Evolutionary conservation across 2,888 invertebrate species (phyloP).

Genomic region (Chromoteleia sp.): DNA sequence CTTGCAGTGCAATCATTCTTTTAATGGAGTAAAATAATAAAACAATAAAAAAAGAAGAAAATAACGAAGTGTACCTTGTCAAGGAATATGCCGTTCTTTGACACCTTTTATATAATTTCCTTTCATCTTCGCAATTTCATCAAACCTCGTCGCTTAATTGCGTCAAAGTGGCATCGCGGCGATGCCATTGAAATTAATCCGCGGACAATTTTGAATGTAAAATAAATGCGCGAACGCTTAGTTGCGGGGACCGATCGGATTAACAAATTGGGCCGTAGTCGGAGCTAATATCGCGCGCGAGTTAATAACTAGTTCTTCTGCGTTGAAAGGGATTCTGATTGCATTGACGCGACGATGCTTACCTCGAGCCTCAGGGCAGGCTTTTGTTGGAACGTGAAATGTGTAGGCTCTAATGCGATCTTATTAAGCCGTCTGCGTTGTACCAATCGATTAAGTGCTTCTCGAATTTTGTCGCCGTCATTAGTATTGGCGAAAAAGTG

Average conservation of each 20-base stretch:
- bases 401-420: conserved; percentile 88
- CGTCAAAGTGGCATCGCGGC: not conserved
- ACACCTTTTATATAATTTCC: conserved; percentile 20
- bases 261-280: conserved; percentile 30
- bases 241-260: conserved; percentile 29
- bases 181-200: conserved; percentile 23
- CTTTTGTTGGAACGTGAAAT: conserved; percentile 89
- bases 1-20: too few relatives aligned
- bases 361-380: conserved; percentile 90
- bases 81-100: conserved; percentile 42
- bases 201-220: conserved; percentile 36
- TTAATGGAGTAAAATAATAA: too few relatives aligned
- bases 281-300: conserved; percentile 51
- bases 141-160: conserved; percentile 37
- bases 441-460: conserved; percentile 87
- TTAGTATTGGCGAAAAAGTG: conserved; percentile 85
- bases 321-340: conserved; percentile 56
- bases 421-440: conserved; percentile 87
- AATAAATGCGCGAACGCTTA: conserved; percentile 36
- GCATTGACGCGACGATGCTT: conserved; percentile 75
- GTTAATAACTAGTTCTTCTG: conserved; percentile 58
- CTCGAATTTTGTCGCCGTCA: conserved; percentile 86
- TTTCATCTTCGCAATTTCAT: conserved; percentile 29
- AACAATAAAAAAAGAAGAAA: not conserved
- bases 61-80: conserved; percentile 22